Base-by-base conservation (phyloP, 2,797 vertebrate species). In the Calcarius lapponicus region DNA sequence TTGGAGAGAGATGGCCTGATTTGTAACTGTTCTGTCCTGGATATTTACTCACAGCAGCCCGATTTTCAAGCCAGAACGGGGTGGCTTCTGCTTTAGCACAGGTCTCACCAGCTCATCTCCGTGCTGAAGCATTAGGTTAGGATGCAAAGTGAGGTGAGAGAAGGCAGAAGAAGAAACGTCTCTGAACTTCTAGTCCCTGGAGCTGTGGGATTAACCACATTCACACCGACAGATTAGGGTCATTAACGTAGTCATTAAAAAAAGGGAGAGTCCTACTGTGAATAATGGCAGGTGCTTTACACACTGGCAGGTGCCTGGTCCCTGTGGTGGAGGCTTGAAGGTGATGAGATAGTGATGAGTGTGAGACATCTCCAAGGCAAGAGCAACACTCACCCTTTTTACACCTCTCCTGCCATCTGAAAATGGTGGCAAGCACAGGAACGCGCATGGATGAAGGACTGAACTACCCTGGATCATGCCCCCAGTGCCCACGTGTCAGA, bases 161-260 rank as follows among this genome's bases (percentile, higher is more conserved):
- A 45, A 76, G 74, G 32, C 2, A 4, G 76, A 45, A 88, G 60
- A 69, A 32, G 56, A 85, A 73, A 60, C 4, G 2, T 79, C 86
- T 86, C 47, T 62, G 51, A 88, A 60, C 53, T 72, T 47, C 26
- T 53, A 13, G 81, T 85, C 69, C 60, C 28, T 36, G 48, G 29
- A 78, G 22, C 20, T 94, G 88, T 85, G 84, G 95, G 36, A 91
- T 91, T 88, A 90, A 94, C 71, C 78, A 84, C 93, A 66, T 36
- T 58, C 66, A 60, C 56, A 85, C 70, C 18, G 26, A 53, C 51
- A 89, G 48, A 67, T 91, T 48, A 92, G 57, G 79, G 78, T 65
- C 80, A 85, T 93, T 92, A 93, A 93, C 0, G 0, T 6, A 80
- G 76, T 87, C 53, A 90, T 93, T 87, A 60, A 74, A 71, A 90